Evolutionary conservation across 2,113 vertebrate genomes (phyloP).

Genomic region (Sialia sialis): DNA sequence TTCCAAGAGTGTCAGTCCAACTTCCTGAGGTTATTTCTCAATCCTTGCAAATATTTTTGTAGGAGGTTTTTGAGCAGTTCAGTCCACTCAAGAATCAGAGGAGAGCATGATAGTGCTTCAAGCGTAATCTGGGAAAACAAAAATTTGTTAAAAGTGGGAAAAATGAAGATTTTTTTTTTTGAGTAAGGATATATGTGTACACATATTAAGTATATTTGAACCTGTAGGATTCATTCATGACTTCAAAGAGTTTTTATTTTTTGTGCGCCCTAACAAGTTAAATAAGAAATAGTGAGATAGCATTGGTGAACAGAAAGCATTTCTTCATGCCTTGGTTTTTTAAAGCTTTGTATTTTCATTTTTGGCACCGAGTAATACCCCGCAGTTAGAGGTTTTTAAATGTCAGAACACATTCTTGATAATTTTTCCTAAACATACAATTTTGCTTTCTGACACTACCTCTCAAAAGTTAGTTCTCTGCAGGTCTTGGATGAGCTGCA

Average conservation of each 20-base stretch:
- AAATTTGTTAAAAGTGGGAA: background rate
- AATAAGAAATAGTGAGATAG: background rate
- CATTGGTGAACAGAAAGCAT: background rate
- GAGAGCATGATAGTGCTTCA: background rate
- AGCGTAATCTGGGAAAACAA: background rate
- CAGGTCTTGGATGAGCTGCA: background rate
- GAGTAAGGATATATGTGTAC: background rate
- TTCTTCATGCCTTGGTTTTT: background rate
- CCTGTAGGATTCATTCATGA: background rate
- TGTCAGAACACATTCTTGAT: background rate
- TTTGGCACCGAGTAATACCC: background rate
- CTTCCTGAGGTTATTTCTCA: slow-evolving; percentile 46
- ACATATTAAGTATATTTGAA: background rate
- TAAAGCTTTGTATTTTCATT: background rate
- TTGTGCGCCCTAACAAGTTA: background rate
- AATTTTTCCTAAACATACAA: background rate
- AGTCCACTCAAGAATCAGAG: background rate
- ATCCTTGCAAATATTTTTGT: slow-evolving; percentile 33
- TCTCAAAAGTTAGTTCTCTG: background rate
- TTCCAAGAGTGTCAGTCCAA: slow-evolving; percentile 29
- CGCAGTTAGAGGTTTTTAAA: background rate
- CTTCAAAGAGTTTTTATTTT: background rate
- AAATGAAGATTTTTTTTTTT: background rate
- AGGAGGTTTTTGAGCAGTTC: background rate
- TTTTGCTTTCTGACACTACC: background rate